These are phyloP conservation scores for Denticeps clupeoides DNA, from an alignment of 2,797 vertebrate genomes.

Conservation along the genomic window DNA sequence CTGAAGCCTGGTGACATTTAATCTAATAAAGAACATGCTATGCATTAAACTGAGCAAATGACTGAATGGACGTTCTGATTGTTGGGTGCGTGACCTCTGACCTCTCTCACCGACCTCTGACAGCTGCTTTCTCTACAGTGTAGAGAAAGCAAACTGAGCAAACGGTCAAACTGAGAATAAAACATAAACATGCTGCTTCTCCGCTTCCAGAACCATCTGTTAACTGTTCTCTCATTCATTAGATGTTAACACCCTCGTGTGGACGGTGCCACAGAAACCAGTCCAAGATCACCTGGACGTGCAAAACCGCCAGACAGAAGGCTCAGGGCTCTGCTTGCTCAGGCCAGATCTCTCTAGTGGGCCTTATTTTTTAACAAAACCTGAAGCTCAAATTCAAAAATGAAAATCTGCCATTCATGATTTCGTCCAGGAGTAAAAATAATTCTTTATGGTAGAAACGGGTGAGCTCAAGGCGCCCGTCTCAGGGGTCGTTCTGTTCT, in stretches of 20 bases:
- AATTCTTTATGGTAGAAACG: constrained; percentile 13
- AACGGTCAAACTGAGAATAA: no score
- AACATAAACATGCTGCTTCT: neutral
- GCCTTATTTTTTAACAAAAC: neutral
- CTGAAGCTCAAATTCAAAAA: no score
- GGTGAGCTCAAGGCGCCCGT: constrained; percentile 29
- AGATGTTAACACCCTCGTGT: constrained; percentile 41
- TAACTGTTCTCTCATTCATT: constrained; percentile 12
- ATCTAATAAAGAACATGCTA: no score
- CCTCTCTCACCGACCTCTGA: no score
- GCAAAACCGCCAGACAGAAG: constrained; percentile 22
- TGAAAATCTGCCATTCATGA: neutral
- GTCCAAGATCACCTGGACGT: constrained; percentile 41
- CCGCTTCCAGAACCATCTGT: neutral
- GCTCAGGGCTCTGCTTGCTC: constrained; percentile 11
- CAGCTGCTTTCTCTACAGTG: no score
- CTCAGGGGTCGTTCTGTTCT: constrained; percentile 33
- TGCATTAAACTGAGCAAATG: no score
- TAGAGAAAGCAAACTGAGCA: no score
- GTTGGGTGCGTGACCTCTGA: no score
- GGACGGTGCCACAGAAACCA: constrained; percentile 32
- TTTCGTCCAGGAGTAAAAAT: no score
- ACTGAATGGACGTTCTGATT: no score
- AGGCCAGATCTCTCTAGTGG: no score
- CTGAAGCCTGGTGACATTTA: constrained; percentile 24